Conservation (phyloP, 2,888 invertebrate genomes). For the Meliscaeva auricollis region DNA sequence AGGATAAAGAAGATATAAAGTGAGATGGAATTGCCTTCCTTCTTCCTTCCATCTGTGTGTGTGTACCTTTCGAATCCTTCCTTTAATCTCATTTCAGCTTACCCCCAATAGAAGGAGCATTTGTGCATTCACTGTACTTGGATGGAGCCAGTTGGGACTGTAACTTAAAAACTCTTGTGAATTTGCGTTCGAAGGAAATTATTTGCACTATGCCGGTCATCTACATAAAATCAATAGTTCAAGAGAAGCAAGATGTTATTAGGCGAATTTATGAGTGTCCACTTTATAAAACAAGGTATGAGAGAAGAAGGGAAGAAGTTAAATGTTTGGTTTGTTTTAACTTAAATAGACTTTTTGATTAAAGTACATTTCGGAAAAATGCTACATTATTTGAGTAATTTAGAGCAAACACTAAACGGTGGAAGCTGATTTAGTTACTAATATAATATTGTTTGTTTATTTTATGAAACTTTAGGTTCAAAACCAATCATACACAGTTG, state of each 20-base stretch:
- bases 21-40: conserved; percentile 81
- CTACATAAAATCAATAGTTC: conserved; percentile 94
- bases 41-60: background rate
- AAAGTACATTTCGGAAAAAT: too few relatives aligned
- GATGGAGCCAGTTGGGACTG: conserved; percentile 98
- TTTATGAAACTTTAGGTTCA: too few relatives aligned
- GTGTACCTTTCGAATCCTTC: background rate
- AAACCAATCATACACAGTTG: too few relatives aligned
- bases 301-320: too few relatives aligned
- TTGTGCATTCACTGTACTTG: conserved; percentile 95
- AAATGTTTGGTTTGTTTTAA: too few relatives aligned
- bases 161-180: conserved; percentile 91
- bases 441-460: too few relatives aligned
- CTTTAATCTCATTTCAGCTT: conserved; percentile 84
- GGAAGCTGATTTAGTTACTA: too few relatives aligned
- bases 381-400: too few relatives aligned
- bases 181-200: conserved; percentile 94
- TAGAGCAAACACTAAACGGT: too few relatives aligned
- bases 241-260: conserved; percentile 93
- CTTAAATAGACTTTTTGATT: too few relatives aligned
- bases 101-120: conserved; percentile 96
- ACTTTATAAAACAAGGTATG: conserved; percentile 93
- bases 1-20: conserved; percentile 93
- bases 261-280: conserved; percentile 96
- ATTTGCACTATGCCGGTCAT: conserved; percentile 96